Evolutionary conservation across 2,888 invertebrate genomes (phyloP).

Genomic region (Orgyia antiqua): DNA sequence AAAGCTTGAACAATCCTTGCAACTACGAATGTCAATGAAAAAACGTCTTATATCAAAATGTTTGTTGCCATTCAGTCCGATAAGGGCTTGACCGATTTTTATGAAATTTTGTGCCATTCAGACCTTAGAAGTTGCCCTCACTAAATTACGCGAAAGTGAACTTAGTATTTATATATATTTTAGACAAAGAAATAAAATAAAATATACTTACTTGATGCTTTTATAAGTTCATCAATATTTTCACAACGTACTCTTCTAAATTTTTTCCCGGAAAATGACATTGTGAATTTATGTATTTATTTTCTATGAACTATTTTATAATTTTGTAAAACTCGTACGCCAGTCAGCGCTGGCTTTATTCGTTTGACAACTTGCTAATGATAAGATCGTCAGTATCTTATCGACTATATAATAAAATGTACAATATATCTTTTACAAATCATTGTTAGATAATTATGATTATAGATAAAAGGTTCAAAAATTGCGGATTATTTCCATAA

Average conservation of each 20-base stretch:
- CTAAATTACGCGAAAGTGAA: no score
- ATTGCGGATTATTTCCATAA: neutral
- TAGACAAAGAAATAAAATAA: no score
- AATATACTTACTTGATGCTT: slow-evolving; percentile 47
- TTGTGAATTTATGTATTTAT: slow-evolving; percentile 15
- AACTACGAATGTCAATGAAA: no score
- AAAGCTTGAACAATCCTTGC: no score
- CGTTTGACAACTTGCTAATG: neutral
- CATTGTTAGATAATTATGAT: neutral
- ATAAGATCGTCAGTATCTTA: neutral
- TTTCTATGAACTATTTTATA: neutral
- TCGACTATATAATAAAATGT: neutral
- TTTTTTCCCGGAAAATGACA: slow-evolving; percentile 58
- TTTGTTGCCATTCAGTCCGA: no score
- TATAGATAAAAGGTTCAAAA: neutral
- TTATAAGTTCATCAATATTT: slow-evolving; percentile 47
- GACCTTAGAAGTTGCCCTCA: no score
- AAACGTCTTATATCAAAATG: no score
- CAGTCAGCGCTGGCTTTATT: neutral
- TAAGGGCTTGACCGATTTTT: no score
- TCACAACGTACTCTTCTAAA: slow-evolving; percentile 44
- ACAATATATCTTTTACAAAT: slow-evolving; percentile 1
- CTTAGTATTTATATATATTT: no score
- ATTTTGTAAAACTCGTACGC: neutral
- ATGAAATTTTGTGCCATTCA: no score